Evolutionary conservation across 2,888 invertebrate genomes (phyloP), one percentile per base, ranked within the genome.

Genomic region (Melinopterus prodromus): DNA sequence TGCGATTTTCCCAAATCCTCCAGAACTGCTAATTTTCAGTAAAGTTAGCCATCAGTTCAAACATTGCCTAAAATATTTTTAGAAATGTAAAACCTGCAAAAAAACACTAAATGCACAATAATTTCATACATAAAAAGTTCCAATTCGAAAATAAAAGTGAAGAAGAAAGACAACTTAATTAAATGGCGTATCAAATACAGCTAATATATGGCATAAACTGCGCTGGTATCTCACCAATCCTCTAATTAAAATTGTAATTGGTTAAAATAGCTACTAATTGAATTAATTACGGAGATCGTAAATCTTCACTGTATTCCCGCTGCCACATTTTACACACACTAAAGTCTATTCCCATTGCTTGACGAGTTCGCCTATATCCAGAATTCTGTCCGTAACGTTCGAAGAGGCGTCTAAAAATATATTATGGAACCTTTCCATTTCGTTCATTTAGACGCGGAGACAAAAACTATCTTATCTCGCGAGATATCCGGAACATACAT

Each of bases 241-340:
- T 53, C 53, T 53, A 53, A 53, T 53, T 53, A 53, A 53, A 53
- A 53, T 53, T 53, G 53, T 53, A 53, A 53, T 53, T 53, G 53
- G 53, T 53, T 53, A 53, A 53, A 53, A 53, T 53, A 53, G 53
- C 53, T 53, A 53, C 53, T 53, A 53, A 53, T 53, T 53, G 53
- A 53, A 53, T 53, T 53, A 53, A 53, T 53, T 53, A 53, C 53
- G 53, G 53, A 53, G 53, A 53, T 53, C 53, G 53, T 53, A 53
- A 53, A 53, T 53, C 53, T 53, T 53, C 53, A 53, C 53, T 1
- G 53, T 53, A 53, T 53, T 53, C 53, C 53, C 53, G 7, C 53
- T 53, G 53, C 53, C 53, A 53, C 53, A 53, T 53, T 53, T 53
- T 9, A 53, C 53, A 53, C 53, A 9, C 53, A 53, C 53, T 53